Evolutionary conservation across 2,888 invertebrate genomes (phyloP).

Genomic region (Eristalis pertinax): DNA sequence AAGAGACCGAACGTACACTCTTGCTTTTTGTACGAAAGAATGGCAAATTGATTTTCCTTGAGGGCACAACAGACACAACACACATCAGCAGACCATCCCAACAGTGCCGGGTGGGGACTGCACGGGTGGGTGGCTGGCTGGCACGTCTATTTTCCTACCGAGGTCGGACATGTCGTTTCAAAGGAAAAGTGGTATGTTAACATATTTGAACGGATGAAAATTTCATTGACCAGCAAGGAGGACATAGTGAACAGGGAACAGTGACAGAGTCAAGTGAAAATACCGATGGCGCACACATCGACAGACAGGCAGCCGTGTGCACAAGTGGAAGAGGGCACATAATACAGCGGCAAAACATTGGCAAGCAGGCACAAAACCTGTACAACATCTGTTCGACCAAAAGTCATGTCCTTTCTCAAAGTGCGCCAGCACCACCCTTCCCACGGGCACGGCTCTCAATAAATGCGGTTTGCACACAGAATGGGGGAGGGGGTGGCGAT

Average conservation of each 20-base stretch:
- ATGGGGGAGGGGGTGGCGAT: background rate
- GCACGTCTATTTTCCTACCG: background rate
- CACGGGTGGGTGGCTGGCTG: background rate
- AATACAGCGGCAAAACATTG: constrained; percentile 46
- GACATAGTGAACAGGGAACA: no score
- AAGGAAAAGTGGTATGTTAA: constrained; percentile 57
- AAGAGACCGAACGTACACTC: constrained; percentile 19
- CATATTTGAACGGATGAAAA: constrained; percentile 52
- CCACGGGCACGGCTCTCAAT: background rate
- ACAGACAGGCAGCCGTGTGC: constrained; percentile 19
- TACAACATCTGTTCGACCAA: constrained; percentile 49
- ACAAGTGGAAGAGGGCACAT: constrained; percentile 20
- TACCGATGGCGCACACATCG: constrained; percentile 14
- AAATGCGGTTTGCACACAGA: constrained; percentile 47
- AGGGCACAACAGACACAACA: constrained; percentile 4
- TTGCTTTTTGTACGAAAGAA: constrained; percentile 21
- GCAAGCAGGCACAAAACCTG: constrained; percentile 45
- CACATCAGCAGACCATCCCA: constrained; percentile 29
- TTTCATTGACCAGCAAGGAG: constrained; percentile 53
- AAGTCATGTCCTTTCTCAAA: constrained; percentile 50
- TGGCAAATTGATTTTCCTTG: constrained; percentile 54
- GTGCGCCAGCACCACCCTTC: background rate
- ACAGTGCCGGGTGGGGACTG: background rate
- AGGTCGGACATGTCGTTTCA: constrained; percentile 31
- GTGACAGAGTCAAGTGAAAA: constrained; percentile 36